Conservation (phyloP, 2,113 vertebrate species). For the Bubalus kerabau region DNA sequence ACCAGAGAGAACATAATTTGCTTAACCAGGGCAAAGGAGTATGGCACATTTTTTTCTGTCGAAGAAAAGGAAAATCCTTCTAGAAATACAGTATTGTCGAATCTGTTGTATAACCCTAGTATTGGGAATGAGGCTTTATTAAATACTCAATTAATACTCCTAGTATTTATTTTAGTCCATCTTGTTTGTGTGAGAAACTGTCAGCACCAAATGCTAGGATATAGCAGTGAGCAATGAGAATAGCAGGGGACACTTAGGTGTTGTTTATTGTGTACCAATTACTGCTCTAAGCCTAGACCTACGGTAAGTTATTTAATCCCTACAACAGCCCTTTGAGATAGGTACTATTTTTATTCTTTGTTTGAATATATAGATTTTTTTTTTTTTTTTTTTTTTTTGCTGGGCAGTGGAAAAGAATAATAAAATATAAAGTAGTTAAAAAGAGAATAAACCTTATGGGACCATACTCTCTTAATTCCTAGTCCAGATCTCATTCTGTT, state of each 20-base stretch:
- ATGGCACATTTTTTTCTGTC: not conserved
- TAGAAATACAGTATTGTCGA: not conserved
- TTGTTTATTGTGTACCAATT: not conserved
- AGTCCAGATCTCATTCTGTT: not conserved
- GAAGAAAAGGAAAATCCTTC: constrained; percentile 19
- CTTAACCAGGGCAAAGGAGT: not conserved
- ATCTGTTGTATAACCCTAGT: not conserved
- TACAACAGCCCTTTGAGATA: not conserved
- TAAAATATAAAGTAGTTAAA: not conserved
- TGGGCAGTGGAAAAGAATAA: not conserved
- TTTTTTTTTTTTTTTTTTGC: not conserved
- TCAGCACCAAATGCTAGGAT: not conserved
- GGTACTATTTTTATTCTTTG: not conserved
- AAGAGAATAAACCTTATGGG: not conserved
- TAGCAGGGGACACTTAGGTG: not conserved
- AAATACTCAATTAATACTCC: not conserved
- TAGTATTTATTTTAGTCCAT: not conserved
- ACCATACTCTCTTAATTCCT: not conserved
- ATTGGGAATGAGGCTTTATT: not conserved
- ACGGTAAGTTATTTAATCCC: not conserved
- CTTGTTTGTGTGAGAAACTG: not conserved
- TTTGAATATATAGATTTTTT: not conserved
- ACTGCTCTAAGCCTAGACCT: not conserved
- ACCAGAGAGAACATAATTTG: not conserved
- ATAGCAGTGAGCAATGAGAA: not conserved